A percentile compares a stretch with the other conserved stretches of the same genome.
These are phyloP conservation scores for Crematogaster levior DNA, from an alignment of 2,888 invertebrate genomes.

Conservation along the genomic window DNA sequence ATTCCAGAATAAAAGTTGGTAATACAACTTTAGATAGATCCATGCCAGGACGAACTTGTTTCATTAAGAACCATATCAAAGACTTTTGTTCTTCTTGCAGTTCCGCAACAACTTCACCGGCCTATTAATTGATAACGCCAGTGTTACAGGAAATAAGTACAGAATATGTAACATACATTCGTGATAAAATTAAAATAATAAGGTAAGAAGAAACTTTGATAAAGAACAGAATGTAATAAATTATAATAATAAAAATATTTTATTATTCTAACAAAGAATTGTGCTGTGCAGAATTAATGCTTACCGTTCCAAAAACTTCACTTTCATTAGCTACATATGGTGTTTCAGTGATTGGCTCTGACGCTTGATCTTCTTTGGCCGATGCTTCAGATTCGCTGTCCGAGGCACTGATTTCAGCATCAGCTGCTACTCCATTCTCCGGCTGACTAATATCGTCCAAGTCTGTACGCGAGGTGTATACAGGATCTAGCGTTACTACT, in stretches of 20 bases:
- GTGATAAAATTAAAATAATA: neutral
- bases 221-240: neutral
- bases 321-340: conserved; percentile 87
- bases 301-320: conserved; percentile 87
- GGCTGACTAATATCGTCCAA: conserved; percentile 91
- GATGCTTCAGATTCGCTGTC: conserved; percentile 89
- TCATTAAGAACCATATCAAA: conserved; percentile 96
- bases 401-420: conserved; percentile 86
- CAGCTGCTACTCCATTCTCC: conserved; percentile 88
- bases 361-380: conserved; percentile 86
- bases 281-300: conserved; percentile 28
- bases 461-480: conserved; percentile 87
- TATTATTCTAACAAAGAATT: conserved; percentile 2
- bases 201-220: neutral
- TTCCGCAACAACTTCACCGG: conserved; percentile 95
- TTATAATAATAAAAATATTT: too few relatives aligned
- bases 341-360: conserved; percentile 83
- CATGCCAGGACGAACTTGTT: conserved; percentile 98
- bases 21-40: conserved; percentile 97
- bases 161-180: neutral
- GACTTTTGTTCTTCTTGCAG: conserved; percentile 98
- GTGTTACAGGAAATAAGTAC: neutral
- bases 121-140: conserved; percentile 84
- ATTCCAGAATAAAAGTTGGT: conserved; percentile 97
- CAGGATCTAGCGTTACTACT: conserved; percentile 85